Conservation (phyloP, 2,113 vertebrate genomes). For the Tachysurus fulvidraco region DNA sequence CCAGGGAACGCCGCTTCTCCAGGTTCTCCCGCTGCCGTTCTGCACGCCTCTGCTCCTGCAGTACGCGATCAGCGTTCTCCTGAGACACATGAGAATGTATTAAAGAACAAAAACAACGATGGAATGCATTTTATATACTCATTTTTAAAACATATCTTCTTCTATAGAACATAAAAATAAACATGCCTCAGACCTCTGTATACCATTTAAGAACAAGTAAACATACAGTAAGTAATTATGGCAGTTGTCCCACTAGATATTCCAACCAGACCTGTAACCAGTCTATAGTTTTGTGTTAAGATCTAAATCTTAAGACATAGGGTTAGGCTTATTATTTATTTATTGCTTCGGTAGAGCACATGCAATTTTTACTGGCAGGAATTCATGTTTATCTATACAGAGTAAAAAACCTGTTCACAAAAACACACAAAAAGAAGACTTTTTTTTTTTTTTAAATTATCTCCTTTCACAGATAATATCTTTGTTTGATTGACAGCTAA, state of each 20-base stretch:
- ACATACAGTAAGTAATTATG: not conserved
- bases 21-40: slow-evolving; percentile 68
- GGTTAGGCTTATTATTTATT: too few species aligned
- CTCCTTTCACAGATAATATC: not conserved
- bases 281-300: too few species aligned
- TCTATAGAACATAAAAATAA: not conserved
- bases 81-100: slow-evolving; percentile 40
- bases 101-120: not conserved
- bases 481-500: not conserved
- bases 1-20: slow-evolving; percentile 75
- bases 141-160: not conserved
- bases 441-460: too few species aligned
- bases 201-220: not conserved
- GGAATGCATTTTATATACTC: not conserved
- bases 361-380: not conserved
- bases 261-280: not conserved
- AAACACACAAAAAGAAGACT: too few species aligned
- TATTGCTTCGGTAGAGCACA: not conserved
- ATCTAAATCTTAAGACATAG: too few species aligned
- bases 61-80: slow-evolving; percentile 77
- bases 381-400: not conserved
- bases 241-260: not conserved
- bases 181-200: not conserved
- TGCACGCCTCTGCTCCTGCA: slow-evolving; percentile 73
- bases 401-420: not conserved